phyloP scores from a whole-genome alignment of 2,888 invertebrate genomes.

The Pristionchus arcanus region DNA sequence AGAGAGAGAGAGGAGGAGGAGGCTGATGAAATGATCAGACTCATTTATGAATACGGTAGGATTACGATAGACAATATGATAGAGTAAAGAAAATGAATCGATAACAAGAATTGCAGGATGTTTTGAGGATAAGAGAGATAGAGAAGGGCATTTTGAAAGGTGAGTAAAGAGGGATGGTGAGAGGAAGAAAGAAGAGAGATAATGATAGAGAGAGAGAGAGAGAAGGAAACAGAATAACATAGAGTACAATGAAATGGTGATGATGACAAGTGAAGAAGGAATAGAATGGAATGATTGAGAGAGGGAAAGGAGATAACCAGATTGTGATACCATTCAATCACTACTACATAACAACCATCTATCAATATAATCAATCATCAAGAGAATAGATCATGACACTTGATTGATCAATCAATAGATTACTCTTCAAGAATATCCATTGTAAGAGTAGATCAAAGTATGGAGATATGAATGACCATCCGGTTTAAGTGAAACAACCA shows the following conservation, averaged over 20 bases:
- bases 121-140: constrained; percentile 14
- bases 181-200: constrained; percentile 6
- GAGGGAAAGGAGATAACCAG: neutral
- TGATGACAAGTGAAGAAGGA: neutral
- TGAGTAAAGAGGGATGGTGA: neutral
- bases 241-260: neutral
- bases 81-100: neutral
- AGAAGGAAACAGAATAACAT: constrained; percentile 2
- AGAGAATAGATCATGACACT: neutral
- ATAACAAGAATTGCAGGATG: neutral
- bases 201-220: constrained; percentile 16
- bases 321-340: neutral
- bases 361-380: neutral
- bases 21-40: neutral
- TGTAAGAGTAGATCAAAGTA: neutral
- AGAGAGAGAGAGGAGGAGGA: neutral
- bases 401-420: neutral
- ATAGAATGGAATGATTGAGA: neutral
- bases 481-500: constrained; percentile 6
- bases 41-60: neutral
- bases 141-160: constrained; percentile 20
- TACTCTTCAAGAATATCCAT: too few species aligned
- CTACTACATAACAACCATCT: neutral
- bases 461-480: neutral
- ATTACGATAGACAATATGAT: neutral